phyloP scores from a whole-genome alignment of 2,888 invertebrate genomes.

The Blera fallax region DNA sequence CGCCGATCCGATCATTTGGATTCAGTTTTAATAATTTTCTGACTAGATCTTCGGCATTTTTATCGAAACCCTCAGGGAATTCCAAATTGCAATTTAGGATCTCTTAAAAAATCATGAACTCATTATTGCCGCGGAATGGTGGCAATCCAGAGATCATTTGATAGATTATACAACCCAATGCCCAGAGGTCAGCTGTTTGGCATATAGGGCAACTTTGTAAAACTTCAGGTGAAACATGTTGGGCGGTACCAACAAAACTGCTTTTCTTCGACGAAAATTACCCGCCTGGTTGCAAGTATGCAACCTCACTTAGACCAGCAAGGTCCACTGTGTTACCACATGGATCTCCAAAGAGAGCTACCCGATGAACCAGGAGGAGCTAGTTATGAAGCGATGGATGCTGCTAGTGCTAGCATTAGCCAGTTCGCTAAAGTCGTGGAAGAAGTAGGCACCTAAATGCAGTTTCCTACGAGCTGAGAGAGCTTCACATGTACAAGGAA shows the following conservation, averaged over 20 bases:
- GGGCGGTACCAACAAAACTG: slow-evolving; percentile 99
- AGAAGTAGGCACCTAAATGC: too few relatives aligned
- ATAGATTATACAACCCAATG: slow-evolving; percentile 97
- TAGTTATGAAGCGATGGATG: too few relatives aligned
- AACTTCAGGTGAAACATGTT: slow-evolving; percentile 99
- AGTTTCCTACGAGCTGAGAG: too few relatives aligned
- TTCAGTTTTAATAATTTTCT: slow-evolving; percentile 92
- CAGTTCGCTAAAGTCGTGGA: too few relatives aligned
- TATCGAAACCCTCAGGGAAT: slow-evolving; percentile 95
- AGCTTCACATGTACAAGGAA: too few relatives aligned
- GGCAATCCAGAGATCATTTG: slow-evolving; percentile 97
- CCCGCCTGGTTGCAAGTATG: slow-evolving; percentile 75
- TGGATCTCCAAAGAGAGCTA: too few relatives aligned
- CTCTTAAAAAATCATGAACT: slow-evolving; percentile 98
- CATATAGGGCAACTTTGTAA: slow-evolving; percentile 90
- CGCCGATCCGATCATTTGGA: slow-evolving; percentile 91
- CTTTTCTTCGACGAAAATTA: slow-evolving; percentile 83
- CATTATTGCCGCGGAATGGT: slow-evolving; percentile 95
- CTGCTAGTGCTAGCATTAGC: too few relatives aligned
- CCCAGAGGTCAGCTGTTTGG: slow-evolving; percentile 96
- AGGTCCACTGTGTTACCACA: too few relatives aligned
- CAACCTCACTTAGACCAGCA: too few relatives aligned
- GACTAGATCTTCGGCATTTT: slow-evolving; percentile 93
- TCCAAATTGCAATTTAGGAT: slow-evolving; percentile 94
- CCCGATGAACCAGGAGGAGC: too few relatives aligned